phyloP scores from a whole-genome alignment of 1,140 invertebrate genomes.

The Nomia melanderi region DNA sequence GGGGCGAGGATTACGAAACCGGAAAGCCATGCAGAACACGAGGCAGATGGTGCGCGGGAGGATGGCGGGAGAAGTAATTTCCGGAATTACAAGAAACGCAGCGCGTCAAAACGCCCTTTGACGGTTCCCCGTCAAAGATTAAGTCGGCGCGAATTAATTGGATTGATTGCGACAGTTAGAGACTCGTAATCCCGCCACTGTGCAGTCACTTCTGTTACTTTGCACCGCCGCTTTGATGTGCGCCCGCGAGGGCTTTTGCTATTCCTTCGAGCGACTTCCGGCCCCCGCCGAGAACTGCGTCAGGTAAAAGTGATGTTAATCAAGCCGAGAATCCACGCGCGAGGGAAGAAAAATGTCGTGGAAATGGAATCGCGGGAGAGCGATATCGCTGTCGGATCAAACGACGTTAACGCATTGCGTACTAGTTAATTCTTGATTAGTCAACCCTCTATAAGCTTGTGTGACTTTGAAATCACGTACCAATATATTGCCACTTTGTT shows the following conservation, averaged over 20 bases:
- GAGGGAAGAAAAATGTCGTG: too few species aligned
- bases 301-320: not conserved
- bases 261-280: not conserved
- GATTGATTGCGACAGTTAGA: conserved; percentile 1
- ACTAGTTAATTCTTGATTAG: too few species aligned
- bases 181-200: not conserved
- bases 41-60: not conserved
- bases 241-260: not conserved
- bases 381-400: too few species aligned
- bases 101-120: conserved; percentile 1
- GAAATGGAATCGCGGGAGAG: too few species aligned
- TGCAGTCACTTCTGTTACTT: conserved; percentile 6
- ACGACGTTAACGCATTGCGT: too few species aligned
- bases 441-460: too few species aligned
- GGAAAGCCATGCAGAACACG: not conserved
- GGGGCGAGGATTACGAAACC: too few species aligned
- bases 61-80: not conserved
- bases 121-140: not conserved
- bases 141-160: conserved; percentile 1
- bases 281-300: not conserved
- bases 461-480: too few species aligned
- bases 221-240: not conserved
- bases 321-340: not conserved
- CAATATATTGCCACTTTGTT: too few species aligned
- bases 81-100: conserved; percentile 1